These are phyloP conservation scores for Dryobota labecula DNA, from an alignment of 2,888 invertebrate species.

Conservation along the genomic window DNA sequence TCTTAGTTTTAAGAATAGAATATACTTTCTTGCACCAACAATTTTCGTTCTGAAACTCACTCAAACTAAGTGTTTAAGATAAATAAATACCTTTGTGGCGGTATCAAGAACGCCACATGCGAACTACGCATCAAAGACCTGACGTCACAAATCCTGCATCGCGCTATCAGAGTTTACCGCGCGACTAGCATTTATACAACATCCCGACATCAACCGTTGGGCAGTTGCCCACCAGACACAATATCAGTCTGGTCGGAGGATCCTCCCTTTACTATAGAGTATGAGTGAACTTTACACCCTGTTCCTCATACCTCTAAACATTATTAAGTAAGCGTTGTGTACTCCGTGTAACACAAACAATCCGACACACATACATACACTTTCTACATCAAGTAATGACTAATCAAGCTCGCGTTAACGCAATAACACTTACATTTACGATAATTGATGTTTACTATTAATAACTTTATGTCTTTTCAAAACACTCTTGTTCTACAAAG, in stretches of 20 bases:
- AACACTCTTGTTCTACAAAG: constrained; percentile 32
- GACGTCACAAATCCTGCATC: too few species aligned
- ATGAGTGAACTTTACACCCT: too few species aligned
- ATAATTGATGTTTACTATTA: constrained; percentile 42
- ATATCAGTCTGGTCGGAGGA: too few species aligned
- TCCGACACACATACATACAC: constrained; percentile 1
- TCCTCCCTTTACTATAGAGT: too few species aligned
- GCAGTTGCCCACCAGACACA: too few species aligned
- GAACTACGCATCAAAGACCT: too few species aligned
- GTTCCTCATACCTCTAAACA: too few species aligned
- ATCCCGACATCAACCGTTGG: too few species aligned
- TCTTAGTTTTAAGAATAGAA: not conserved
- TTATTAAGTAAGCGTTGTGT: not conserved
- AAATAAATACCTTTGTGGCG: not conserved
- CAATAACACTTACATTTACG: constrained; percentile 44
- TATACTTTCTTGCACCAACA: not conserved
- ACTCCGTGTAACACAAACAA: constrained; percentile 1
- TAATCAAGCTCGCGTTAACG: constrained; percentile 45
- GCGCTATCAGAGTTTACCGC: too few species aligned
- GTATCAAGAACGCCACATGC: too few species aligned
- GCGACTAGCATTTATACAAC: too few species aligned
- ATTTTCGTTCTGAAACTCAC: not conserved
- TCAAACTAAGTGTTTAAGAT: not conserved
- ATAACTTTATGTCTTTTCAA: constrained; percentile 34
- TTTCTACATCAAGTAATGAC: constrained; percentile 41